Evolutionary conservation across 2,888 invertebrate genomes (phyloP), one percentile per base, ranked within the genome.

Genomic region (Rhagonycha lutea): DNA sequence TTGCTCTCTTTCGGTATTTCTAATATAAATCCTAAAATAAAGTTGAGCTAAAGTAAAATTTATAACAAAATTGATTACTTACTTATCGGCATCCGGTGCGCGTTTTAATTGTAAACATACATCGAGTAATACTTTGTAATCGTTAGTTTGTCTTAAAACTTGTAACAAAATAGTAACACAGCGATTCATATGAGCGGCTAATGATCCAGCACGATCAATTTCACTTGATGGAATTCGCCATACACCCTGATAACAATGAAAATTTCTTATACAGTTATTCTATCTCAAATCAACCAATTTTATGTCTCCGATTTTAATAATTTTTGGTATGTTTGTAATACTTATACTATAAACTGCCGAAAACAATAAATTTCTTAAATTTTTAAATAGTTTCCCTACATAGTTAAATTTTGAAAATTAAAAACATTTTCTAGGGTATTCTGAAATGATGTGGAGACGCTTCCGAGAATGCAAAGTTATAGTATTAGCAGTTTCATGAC

Each of bases 201-300:
- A 95, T 79, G 96, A 95, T 3, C 98, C 98, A 0, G 96, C 94
- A 77, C 98, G 91, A 85, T 98, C 98, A 62, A 98, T 94, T 89
- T 98, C 98, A 75, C 92, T 92, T 2, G 93, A 91, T 0, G 97
- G 97, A 85, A 97, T 96, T 81, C 96, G 91, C 98, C 98, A 98
- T 74, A 98, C 94, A 68, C 97, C 95, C 93, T 94, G 80, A 29
- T 87, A 84, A 67, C 78, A 26, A 12, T 18, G 47, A 73, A 18
- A 12, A 28, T 23, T 69, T 47, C 5, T 47, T 32, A 32, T 32
- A n/a, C n/a, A 11, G 29, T 29, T 47, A 47, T 14, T 23, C 10
- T 1, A 61, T n/a, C n/a, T 4, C 14, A n/a, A 67, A 26, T 63
- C 18, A 14, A 4, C 18, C 12, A 5, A 63, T 63, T 63, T 14